Percentiles rank a stretch among this genome's conserved stretches.
Evolutionary conservation across 2,888 invertebrate species (phyloP).

Genomic region (Mimachlamys varia): DNA sequence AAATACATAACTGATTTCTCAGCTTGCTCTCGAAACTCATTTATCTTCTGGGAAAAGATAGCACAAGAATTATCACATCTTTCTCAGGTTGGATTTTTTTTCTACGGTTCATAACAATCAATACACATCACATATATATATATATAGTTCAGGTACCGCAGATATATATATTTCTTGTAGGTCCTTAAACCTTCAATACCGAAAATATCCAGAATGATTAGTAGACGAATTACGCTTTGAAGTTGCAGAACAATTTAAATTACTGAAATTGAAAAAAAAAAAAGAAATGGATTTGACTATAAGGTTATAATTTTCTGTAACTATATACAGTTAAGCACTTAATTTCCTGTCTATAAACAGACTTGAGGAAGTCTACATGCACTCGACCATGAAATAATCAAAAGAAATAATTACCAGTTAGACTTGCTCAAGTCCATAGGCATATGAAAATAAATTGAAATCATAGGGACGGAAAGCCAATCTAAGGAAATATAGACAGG

Average conservation of each 20-base stretch:
- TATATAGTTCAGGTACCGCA: background rate
- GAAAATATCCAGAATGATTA: background rate
- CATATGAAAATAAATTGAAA: background rate
- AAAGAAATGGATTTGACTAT: too few relatives aligned
- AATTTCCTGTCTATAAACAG: too few relatives aligned
- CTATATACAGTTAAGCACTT: too few relatives aligned
- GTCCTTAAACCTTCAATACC: background rate
- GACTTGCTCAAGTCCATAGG: background rate
- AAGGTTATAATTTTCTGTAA: too few relatives aligned
- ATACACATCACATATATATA: background rate
- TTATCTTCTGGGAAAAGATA: background rate
- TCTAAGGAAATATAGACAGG: too few relatives aligned
- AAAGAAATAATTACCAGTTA: too few relatives aligned
- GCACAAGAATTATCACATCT: background rate
- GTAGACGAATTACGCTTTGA: too few relatives aligned
- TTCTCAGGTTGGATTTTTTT: background rate
- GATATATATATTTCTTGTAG: background rate
- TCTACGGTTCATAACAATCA: constrained; percentile 15
- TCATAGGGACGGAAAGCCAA: too few relatives aligned
- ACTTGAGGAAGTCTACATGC: background rate
- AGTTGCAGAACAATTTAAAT: too few relatives aligned
- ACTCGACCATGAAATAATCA: background rate
- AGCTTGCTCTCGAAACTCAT: background rate
- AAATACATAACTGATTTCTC: constrained; percentile 4
- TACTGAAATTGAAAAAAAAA: too few relatives aligned